These are phyloP conservation scores for Metacarcinus magister DNA, from an alignment of 2,888 invertebrate species.

Conservation along the genomic window DNA sequence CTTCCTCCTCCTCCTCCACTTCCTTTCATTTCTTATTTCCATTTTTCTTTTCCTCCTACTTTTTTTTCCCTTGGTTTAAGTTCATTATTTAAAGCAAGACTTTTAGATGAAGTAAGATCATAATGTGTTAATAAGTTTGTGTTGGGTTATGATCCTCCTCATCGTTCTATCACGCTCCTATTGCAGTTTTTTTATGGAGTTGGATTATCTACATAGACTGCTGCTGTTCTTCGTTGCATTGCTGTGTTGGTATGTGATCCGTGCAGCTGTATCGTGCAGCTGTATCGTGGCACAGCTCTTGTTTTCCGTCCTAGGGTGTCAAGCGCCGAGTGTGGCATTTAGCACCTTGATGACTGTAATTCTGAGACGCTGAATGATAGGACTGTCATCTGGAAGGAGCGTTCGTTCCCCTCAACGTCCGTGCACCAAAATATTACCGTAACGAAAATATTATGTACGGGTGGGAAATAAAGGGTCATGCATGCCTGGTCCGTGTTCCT, in stretches of 20 bases:
- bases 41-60: too few relatives aligned
- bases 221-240: background rate
- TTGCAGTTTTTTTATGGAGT: background rate
- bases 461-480: background rate
- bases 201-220: background rate
- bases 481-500: background rate
- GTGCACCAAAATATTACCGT: background rate
- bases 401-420: background rate
- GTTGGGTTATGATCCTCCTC: background rate
- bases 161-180: too few relatives aligned
- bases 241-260: background rate
- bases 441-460: background rate
- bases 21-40: too few relatives aligned
- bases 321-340: background rate
- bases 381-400: background rate
- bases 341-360: background rate
- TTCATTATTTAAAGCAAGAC: background rate
- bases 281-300: background rate
- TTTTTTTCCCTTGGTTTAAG: too few relatives aligned
- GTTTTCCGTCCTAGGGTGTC: background rate
- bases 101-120: background rate
- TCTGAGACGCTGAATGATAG: background rate
- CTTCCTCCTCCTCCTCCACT: background rate
- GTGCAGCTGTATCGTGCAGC: background rate
- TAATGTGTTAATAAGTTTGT: background rate